Conservation (phyloP, 23 tunicate genomes). For the Diplosoma virens region DNA sequence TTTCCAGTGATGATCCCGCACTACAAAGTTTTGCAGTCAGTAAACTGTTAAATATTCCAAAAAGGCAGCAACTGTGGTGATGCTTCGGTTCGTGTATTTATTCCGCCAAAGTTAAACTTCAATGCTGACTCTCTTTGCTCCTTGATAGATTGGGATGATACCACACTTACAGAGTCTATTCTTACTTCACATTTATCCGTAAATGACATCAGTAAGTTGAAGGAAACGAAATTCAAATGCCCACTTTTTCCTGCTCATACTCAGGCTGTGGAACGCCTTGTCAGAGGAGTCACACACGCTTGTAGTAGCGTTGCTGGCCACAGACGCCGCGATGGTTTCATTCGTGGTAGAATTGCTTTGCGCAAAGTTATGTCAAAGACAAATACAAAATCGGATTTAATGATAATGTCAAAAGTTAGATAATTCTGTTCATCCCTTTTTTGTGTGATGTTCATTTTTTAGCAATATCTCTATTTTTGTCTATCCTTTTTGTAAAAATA, state of each 20-base stretch:
- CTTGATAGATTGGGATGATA: not conserved
- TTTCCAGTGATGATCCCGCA: not conserved
- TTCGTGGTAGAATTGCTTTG: not conserved
- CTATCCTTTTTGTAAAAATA: too few relatives aligned
- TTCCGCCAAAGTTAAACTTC: slow-evolving; percentile 8
- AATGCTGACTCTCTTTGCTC: slow-evolving; percentile 2
- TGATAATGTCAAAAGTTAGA: not conserved
- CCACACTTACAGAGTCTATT: not conserved
- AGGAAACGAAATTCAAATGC: slow-evolving; percentile 12
- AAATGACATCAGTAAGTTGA: not conserved
- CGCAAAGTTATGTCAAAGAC: not conserved
- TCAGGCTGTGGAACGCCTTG: slow-evolving; percentile 1
- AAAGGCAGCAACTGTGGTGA: slow-evolving; percentile 11
- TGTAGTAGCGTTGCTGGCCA: not conserved
- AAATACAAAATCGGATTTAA: slow-evolving; percentile 1
- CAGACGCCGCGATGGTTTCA: not conserved
- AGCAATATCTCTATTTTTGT: too few relatives aligned
- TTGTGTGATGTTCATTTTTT: not conserved
- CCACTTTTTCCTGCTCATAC: not conserved
- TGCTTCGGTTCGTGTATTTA: not conserved
- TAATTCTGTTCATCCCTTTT: not conserved
- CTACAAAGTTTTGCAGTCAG: slow-evolving; percentile 1
- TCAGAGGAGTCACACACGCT: not conserved
- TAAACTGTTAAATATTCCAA: not conserved
- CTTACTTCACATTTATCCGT: not conserved